Conservation (phyloP, 2,113 vertebrate species). For the Sprattus sprattus region DNA sequence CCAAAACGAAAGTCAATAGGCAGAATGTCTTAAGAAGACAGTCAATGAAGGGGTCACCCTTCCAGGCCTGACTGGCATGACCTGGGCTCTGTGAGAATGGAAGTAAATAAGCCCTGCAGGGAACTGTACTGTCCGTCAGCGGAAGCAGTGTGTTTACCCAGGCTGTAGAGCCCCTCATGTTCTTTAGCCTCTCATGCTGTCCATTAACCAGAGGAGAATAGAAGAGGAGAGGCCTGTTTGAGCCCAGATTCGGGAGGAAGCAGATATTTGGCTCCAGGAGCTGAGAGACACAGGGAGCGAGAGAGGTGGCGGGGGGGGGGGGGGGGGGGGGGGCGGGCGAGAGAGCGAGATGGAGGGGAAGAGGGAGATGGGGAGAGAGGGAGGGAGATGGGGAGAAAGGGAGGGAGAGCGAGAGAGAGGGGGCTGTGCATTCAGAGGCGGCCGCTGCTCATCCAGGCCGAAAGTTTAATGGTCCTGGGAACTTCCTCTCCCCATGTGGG, state of each 20-base stretch:
- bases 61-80: not conserved
- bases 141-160: not conserved
- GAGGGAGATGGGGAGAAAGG: too few relatives aligned
- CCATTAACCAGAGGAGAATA: not conserved
- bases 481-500: conserved; percentile 47
- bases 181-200: not conserved
- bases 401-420: not conserved
- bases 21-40: not conserved
- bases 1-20: not conserved
- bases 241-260: not conserved
- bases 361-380: not conserved
- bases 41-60: not conserved
- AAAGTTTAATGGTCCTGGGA: conserved; percentile 58
- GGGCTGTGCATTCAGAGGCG: not conserved
- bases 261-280: not conserved
- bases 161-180: not conserved
- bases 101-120: not conserved
- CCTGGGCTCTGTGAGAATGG: not conserved
- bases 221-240: not conserved
- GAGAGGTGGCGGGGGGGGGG: not conserved
- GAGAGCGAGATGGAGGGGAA: not conserved
- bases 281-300: not conserved
- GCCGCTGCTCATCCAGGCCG: conserved; percentile 34
- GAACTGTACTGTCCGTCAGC: not conserved
- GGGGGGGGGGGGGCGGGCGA: not conserved